Base-by-base conservation (phyloP, 2,888 invertebrate genomes). In the Sinohyriopsis cumingii region DNA sequence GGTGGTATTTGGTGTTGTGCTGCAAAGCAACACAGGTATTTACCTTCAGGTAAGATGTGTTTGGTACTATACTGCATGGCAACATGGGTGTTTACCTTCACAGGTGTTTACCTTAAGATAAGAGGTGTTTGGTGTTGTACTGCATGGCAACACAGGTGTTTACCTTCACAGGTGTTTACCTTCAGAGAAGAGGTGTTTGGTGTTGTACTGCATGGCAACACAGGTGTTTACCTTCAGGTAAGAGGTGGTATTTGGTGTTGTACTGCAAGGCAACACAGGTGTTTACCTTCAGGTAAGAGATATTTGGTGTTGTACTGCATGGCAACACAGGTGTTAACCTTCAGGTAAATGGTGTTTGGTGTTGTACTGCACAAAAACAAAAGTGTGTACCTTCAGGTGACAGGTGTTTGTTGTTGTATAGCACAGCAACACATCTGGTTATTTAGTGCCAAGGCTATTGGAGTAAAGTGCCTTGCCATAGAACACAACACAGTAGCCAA, bases 21-120 rank as follows among this genome's bases (percentile, higher is more conserved):
- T n/a, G 5, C 4, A 57, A 3, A 57, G 57, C n/a, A 57, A 4
- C n/a, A 22, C 3, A 57, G 4, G 22, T 57, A 5, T 56, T 56
- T 3, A n/a, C 56, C 19, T 56, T 20, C 2, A 56, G 56, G 20
- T 3, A 3, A 45, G 22, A 45, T 4, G 25, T 25, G 25, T 25
- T n/a, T n/a, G n/a, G n/a, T n/a, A n/a, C n/a, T n/a, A n/a, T n/a
- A n/a, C n/a, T n/a, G n/a, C n/a, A n/a, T n/a, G n/a, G n/a, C n/a
- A n/a, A n/a, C n/a, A n/a, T n/a, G n/a, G n/a, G n/a, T n/a, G n/a
- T n/a, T n/a, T n/a, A n/a, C n/a, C n/a, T n/a, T n/a, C n/a, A n/a
- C n/a, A n/a, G n/a, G n/a, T 97, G 22, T 95, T 94, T 81, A 95
- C 96, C 3, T 96, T 97, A 91, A 92, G 96, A 65, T 90, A 75